Evolutionary conservation across 1,140 invertebrate genomes (phyloP).

Genomic region (Drosophila miranda): DNA sequence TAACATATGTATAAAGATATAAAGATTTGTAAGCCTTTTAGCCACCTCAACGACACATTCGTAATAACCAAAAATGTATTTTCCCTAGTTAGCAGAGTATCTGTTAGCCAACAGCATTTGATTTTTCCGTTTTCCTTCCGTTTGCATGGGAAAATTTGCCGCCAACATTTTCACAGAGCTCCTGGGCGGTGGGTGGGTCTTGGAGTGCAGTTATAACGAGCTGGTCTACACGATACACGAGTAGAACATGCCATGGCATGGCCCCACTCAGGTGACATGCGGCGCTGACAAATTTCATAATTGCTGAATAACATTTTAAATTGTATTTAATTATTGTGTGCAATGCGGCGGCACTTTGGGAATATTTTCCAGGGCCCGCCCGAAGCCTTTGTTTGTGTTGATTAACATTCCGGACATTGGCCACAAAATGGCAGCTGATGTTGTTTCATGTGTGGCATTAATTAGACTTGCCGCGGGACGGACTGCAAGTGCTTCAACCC

Average conservation of each 20-base stretch:
- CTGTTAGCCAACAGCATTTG: constrained; percentile 7
- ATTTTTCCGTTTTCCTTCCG: constrained; percentile 1
- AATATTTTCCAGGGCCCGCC: constrained; percentile 7
- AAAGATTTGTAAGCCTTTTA: too few relatives aligned
- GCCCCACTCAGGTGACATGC: constrained; percentile 17
- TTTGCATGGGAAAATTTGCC: constrained; percentile 22
- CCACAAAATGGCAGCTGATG: constrained; percentile 11
- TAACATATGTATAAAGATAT: too few relatives aligned
- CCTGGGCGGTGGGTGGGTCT: constrained; percentile 2
- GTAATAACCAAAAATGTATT: too few relatives aligned
- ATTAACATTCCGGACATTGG: constrained; percentile 16
- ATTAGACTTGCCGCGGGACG: constrained; percentile 40
- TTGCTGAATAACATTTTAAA: constrained; percentile 55
- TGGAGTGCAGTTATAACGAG: constrained; percentile 42
- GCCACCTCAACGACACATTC: too few relatives aligned
- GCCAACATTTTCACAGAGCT: constrained; percentile 39
- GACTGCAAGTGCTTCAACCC: constrained; percentile 22
- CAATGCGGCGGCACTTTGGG: constrained; percentile 20
- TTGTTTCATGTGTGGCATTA: constrained; percentile 39
- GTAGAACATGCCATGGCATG: constrained; percentile 13
- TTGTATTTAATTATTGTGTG: constrained; percentile 53
- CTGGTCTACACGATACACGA: neutral
- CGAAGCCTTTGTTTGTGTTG: constrained; percentile 30
- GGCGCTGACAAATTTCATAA: constrained; percentile 53
- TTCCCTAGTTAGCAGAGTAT: constrained; percentile 14